These are phyloP conservation scores for Phaenicophaeus curvirostris DNA, from an alignment of 2,797 vertebrate species.

Conservation along the genomic window DNA sequence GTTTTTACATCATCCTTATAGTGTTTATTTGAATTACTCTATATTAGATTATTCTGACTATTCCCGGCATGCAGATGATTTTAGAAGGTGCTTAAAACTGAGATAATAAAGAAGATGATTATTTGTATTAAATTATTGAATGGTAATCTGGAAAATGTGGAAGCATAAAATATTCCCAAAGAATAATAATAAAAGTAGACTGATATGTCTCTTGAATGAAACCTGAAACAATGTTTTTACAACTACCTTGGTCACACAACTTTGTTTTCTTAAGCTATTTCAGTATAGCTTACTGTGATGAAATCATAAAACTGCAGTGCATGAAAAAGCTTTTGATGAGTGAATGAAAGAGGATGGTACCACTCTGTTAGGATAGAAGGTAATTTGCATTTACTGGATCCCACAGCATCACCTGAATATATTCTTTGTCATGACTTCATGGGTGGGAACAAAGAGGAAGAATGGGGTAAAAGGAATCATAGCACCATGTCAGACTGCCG, in stretches of 20 bases:
- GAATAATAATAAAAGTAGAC: background rate
- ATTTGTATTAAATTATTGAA: background rate
- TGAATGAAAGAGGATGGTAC: background rate
- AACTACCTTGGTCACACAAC: background rate
- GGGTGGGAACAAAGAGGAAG: background rate
- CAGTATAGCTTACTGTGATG: background rate
- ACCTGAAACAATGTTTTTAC: background rate
- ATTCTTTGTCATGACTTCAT: background rate
- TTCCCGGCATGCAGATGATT: background rate
- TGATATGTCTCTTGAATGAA: background rate
- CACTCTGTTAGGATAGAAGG: background rate
- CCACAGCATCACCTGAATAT: background rate
- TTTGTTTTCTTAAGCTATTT: background rate
- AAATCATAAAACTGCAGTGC: background rate
- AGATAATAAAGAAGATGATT: background rate
- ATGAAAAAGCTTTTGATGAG: background rate
- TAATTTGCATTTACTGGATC: background rate
- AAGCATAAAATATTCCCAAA: background rate
- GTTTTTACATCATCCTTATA: background rate
- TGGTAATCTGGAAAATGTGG: background rate
- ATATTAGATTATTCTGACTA: background rate
- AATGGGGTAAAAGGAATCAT: background rate
- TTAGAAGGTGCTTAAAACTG: background rate
- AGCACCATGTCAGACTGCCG: background rate
- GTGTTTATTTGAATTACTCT: background rate